Evolutionary conservation across 2,888 invertebrate genomes (phyloP).

Genomic region (Erebia ligea): DNA sequence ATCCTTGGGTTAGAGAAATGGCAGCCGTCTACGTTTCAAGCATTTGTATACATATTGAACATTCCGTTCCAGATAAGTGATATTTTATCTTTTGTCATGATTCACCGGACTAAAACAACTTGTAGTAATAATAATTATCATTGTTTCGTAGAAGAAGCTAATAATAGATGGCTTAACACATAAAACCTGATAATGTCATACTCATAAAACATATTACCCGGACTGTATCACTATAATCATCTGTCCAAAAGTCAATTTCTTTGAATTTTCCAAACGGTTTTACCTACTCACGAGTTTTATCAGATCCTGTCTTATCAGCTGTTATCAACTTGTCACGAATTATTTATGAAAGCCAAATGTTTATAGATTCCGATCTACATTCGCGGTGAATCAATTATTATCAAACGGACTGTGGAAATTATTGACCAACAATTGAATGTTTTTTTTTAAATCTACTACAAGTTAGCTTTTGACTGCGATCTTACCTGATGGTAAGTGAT

Average conservation of each 20-base stretch:
- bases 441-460: no score
- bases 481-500: no score
- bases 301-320: background rate
- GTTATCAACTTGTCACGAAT: background rate
- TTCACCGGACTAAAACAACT: background rate
- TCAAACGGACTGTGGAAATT: background rate
- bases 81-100: constrained; percentile 3
- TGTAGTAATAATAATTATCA: background rate
- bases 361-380: background rate
- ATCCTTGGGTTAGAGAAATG: no score
- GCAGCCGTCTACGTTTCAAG: background rate
- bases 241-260: background rate
- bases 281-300: background rate
- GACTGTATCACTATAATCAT: background rate
- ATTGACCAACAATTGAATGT: no score
- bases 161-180: background rate
- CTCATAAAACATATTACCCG: background rate
- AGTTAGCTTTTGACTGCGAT: no score
- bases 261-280: background rate
- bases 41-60: background rate
- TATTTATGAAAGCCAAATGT: background rate
- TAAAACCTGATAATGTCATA: background rate
- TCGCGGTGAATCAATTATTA: background rate
- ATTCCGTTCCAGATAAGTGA: constrained; percentile 1
- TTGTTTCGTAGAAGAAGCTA: background rate